A percentile compares a stretch with the other conserved stretches of the same genome.
Evolutionary conservation across 2,113 vertebrate genomes (phyloP).

Genomic region (Charadrius vociferus): DNA sequence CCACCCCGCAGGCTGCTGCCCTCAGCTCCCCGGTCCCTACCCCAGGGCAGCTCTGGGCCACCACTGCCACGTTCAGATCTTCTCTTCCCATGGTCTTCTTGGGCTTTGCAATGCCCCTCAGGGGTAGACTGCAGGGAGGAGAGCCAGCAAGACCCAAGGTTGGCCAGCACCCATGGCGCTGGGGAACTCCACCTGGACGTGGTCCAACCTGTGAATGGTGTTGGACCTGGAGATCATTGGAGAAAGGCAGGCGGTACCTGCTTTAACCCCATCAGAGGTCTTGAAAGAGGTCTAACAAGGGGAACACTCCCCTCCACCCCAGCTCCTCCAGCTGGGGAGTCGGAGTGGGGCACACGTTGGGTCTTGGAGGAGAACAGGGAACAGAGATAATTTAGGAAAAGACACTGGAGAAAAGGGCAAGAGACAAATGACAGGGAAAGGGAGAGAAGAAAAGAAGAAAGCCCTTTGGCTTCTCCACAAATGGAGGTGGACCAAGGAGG

Average conservation of each 20-base stretch:
- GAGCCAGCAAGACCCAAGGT: background rate
- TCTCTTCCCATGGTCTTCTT: background rate
- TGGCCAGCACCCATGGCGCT: rapidly evolving
- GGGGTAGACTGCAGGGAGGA: background rate
- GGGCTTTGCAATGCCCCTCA: background rate
- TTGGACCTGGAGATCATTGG: background rate
- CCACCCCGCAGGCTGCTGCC: rapidly evolving
- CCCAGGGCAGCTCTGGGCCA: background rate
- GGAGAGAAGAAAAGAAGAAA: background rate
- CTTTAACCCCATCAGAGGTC: background rate
- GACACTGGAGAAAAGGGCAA: background rate
- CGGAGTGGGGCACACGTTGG: background rate
- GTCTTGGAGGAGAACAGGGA: background rate
- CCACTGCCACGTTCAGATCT: background rate
- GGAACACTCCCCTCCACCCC: background rate
- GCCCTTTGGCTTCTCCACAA: too few relatives aligned
- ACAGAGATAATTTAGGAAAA: background rate
- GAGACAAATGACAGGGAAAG: background rate
- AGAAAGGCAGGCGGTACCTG: background rate
- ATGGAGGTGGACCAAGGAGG: background rate
- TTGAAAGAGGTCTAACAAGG: background rate
- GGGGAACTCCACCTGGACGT: background rate
- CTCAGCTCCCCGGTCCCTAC: background rate
- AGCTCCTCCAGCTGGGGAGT: background rate
- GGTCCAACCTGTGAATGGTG: background rate